These are phyloP conservation scores for Dicerorhinus sumatrensis DNA, from an alignment of 2,113 vertebrate genomes.

Conservation along the genomic window DNA sequence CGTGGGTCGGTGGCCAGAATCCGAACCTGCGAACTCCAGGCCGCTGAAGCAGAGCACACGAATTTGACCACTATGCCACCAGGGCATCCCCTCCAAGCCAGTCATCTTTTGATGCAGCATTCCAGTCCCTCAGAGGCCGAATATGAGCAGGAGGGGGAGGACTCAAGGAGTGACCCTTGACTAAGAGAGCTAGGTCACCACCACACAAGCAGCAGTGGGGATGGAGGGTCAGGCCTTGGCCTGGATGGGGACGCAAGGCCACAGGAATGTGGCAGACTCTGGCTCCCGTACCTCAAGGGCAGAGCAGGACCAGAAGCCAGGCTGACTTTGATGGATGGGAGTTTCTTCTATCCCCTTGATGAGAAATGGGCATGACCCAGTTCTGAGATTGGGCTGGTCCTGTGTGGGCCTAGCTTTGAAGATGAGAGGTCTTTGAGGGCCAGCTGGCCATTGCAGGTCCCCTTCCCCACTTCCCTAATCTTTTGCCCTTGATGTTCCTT, in stretches of 20 bases:
- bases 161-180: neutral
- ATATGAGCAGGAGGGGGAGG: neutral
- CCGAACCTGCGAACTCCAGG: too few species aligned
- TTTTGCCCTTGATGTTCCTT: neutral
- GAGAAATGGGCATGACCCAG: neutral
- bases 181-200: neutral
- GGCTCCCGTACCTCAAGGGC: neutral
- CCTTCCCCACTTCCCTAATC: neutral
- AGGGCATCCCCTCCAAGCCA: too few species aligned
- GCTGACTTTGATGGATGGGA: neutral
- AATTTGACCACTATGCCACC: too few species aligned
- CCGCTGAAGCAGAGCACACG: too few species aligned
- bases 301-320: neutral
- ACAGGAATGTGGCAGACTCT: neutral
- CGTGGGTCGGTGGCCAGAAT: too few species aligned
- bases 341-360: neutral
- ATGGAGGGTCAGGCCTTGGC: accelerated
- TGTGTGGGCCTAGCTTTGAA: neutral
- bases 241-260: neutral
- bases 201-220: neutral
- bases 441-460: neutral
- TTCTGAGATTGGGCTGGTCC: neutral
- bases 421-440: neutral
- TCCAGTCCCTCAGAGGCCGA: neutral
- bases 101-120: neutral